Evolutionary conservation across 2,888 invertebrate genomes (phyloP).

Genomic region (Drymonia ruficornis): DNA sequence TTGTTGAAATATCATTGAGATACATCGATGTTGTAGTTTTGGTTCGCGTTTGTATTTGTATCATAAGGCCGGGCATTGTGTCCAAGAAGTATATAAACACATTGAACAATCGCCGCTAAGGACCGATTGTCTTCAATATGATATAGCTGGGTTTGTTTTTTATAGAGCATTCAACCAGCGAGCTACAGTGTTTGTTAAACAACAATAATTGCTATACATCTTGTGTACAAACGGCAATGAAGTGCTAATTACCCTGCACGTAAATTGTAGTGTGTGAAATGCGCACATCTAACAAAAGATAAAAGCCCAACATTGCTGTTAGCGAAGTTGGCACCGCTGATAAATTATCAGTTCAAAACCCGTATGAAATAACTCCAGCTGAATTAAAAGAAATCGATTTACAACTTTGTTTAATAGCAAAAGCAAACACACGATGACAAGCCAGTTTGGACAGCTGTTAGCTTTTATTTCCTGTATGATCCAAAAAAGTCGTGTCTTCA

Average conservation of each 20-base stretch:
- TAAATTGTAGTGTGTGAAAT: neutral
- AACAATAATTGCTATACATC: neutral
- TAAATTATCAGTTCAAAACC: neutral
- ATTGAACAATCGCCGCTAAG: slow-evolving; percentile 36
- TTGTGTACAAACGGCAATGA: too few relatives aligned
- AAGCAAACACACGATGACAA: slow-evolving; percentile 4
- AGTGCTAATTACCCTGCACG: too few relatives aligned
- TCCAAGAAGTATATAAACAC: slow-evolving; percentile 43
- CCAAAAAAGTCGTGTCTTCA: slow-evolving; percentile 24
- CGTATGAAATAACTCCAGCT: slow-evolving; percentile 1
- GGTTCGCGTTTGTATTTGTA: slow-evolving; percentile 35
- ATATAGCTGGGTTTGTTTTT: slow-evolving; percentile 16
- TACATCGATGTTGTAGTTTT: slow-evolving; percentile 26
- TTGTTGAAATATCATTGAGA: slow-evolving; percentile 1
- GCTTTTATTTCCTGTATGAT: slow-evolving; percentile 26
- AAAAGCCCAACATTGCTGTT: neutral
- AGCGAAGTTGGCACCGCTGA: neutral
- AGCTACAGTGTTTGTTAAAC: neutral
- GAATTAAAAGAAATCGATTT: slow-evolving; percentile 4
- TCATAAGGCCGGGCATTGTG: slow-evolving; percentile 43
- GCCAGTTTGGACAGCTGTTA: slow-evolving; percentile 13
- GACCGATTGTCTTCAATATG: slow-evolving; percentile 23
- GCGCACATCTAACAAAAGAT: too few relatives aligned
- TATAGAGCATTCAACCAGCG: neutral
- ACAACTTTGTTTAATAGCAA: neutral